Base-by-base conservation (phyloP, 2,113 vertebrate species). In the Microtus oregoni region DNA sequence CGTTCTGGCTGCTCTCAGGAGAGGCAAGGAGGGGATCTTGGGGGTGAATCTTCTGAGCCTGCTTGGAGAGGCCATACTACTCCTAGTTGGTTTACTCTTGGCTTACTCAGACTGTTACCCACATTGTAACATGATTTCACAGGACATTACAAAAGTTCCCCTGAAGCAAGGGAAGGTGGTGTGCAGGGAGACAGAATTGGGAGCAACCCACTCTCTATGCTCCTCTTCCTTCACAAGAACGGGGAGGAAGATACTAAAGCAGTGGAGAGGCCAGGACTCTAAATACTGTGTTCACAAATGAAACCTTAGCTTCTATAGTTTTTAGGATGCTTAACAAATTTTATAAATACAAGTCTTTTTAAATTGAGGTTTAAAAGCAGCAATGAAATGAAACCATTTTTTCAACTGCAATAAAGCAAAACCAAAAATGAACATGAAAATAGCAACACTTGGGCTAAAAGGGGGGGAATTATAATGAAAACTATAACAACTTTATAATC, bases 311-410 rank as follows among this genome's bases (percentile, higher is more conserved):
- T 96, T 92, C 61, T 83, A 85, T 47, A 65, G 81, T 55, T 35
- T 95, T 93, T 92, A 77, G 63, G 41, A 93, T 26, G 83, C 30
- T 68, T 75, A 70, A n/a, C 61, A 83, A 70, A 94, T 85, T 87
- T 85, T 90, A 87, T 44, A 22, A 91, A 78, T 58, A 47, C n/a
- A 72, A 32, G 5, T 81, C 50, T 86, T 91, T 63, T 24, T 35
- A 77, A 76, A 35, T 70, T 79, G 77, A 86, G 41, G 41, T 87
- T 89, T 41, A 44, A 86, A 96, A 81, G 75, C 28, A 87, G 81
- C 95, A 95, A 87, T 85, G 78, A 20, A 93, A 92, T 92, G 30
- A 94, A 86, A 47, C 50, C 70, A 44, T 87, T 94, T 96, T 96
- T 96, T 47, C 78, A 90, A 92, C 85, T 77, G 85, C 41, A 79